Evolutionary conservation across 2,797 vertebrate species (phyloP).

Genomic region (Ctenosaura bakeri): DNA sequence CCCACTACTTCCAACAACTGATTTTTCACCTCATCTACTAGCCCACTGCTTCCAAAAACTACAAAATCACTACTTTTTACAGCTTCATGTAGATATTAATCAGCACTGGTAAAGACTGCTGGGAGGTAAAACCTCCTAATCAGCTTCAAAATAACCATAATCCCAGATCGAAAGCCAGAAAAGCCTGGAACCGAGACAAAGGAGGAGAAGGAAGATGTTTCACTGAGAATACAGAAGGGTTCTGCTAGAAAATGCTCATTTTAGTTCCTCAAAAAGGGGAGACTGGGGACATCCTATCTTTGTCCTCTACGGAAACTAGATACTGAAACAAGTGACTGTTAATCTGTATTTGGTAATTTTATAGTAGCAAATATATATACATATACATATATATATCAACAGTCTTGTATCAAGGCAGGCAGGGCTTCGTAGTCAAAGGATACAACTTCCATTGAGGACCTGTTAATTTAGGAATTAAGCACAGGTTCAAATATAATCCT

Average conservation of each 20-base stretch:
- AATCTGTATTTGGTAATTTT: background rate
- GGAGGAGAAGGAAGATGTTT: no score
- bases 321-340: background rate
- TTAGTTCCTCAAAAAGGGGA: no score
- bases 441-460: background rate
- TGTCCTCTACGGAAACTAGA: background rate
- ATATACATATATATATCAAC: background rate
- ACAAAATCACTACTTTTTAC: background rate
- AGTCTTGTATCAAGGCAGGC: background rate
- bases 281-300: no score
- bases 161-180: no score
- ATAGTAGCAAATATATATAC: no score
- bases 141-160: no score
- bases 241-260: no score
- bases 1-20: background rate
- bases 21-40: background rate
- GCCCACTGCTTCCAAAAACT: background rate
- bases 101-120: background rate
- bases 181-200: no score
- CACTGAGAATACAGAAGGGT: no score
- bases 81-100: background rate
- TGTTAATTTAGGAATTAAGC: background rate
- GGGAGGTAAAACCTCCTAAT: no score
- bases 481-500: constrained; percentile 30
- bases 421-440: background rate